A percentile compares a stretch with the other conserved stretches of the same genome.
These are phyloP conservation scores for Pseudorhiza aurosa DNA, from an alignment of 30 jellyfish, hydroid and myxozoan genomes.

Conservation along the genomic window DNA sequence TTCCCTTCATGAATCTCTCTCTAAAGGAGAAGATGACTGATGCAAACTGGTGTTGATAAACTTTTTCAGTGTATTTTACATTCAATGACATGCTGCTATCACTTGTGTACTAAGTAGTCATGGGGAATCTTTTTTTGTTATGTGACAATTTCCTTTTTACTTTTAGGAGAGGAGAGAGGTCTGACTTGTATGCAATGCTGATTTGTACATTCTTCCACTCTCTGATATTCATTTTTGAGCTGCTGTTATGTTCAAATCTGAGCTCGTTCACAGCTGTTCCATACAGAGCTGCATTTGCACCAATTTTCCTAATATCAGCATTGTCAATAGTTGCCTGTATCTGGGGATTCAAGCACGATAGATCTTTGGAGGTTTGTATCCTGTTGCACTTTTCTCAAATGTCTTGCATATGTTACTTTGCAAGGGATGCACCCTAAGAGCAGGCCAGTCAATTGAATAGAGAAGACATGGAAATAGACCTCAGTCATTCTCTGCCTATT, in stretches of 20 bases:
- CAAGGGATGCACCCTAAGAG: no score
- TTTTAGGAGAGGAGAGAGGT: slow-evolving; percentile 82
- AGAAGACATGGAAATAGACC: no score
- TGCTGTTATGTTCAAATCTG: slow-evolving; percentile 81
- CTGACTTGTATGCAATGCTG: slow-evolving; percentile 95
- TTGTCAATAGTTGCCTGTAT: slow-evolving; percentile 89
- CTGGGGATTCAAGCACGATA: slow-evolving; percentile 96
- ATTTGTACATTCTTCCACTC: slow-evolving; percentile 82
- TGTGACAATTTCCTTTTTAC: not conserved
- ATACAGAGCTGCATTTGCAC: slow-evolving; percentile 82
- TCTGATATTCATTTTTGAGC: slow-evolving; percentile 79
- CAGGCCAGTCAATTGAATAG: no score
- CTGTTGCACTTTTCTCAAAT: not conserved
- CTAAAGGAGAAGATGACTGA: no score
- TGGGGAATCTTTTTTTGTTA: not conserved
- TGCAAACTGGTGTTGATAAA: no score
- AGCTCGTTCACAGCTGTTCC: slow-evolving; percentile 61
- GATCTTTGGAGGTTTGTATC: slow-evolving; percentile 85
- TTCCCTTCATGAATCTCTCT: no score
- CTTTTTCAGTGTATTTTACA: no score
- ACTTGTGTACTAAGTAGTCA: no score
- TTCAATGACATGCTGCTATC: no score
- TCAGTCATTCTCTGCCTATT: no score
- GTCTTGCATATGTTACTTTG: no score
- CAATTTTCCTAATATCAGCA: slow-evolving; percentile 79